Conservation (phyloP, 2,797 vertebrate genomes). For the Agapornis canus region DNA sequence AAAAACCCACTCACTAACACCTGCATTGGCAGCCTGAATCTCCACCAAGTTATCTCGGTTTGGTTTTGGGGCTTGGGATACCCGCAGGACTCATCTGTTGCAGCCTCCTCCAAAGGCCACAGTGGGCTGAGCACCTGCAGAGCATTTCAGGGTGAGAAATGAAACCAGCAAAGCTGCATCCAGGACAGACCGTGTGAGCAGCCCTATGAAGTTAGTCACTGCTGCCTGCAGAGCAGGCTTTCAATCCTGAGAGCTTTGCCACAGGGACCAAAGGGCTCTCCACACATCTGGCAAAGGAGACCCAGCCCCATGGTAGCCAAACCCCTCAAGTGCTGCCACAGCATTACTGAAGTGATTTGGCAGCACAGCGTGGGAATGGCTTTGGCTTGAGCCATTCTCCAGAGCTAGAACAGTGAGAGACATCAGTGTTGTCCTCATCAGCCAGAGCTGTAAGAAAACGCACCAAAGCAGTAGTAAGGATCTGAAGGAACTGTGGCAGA, state of each 20-base stretch:
- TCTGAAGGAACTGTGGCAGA: neutral
- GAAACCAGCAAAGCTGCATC: neutral
- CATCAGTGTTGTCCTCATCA: neutral
- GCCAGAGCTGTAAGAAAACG: neutral
- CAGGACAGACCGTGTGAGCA: neutral
- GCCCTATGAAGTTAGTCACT: neutral
- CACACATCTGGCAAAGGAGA: neutral
- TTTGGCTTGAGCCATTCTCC: neutral
- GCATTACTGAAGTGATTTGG: neutral
- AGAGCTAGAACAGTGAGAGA: neutral
- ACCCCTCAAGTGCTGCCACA: neutral
- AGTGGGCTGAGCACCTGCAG: neutral
- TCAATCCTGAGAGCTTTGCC: neutral
- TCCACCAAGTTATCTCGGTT: neutral
- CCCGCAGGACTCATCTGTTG: fast-evolving
- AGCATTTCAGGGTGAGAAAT: neutral
- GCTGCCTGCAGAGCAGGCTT: neutral
- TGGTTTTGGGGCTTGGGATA: neutral
- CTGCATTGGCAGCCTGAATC: neutral
- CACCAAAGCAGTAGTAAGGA: neutral
- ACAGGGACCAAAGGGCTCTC: neutral
- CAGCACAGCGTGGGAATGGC: neutral
- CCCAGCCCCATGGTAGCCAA: neutral
- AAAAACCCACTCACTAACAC: neutral
- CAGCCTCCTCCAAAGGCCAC: neutral